Conservation (phyloP, 1,140 invertebrate species). For the Formica exsecta region DNA sequence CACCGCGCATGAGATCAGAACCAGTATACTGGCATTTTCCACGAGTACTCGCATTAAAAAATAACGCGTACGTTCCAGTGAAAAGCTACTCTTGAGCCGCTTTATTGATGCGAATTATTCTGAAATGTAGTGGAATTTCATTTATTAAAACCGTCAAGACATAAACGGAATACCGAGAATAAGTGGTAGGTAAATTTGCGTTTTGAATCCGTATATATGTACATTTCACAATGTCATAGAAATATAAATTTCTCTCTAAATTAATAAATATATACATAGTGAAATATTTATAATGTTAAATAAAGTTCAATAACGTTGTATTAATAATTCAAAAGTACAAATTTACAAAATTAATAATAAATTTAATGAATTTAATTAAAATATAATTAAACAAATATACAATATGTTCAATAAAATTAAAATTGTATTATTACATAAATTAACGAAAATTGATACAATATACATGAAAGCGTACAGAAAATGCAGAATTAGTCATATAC, state of each 20-base stretch:
- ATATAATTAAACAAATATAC: neutral
- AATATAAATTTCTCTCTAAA: neutral
- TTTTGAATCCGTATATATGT: neutral
- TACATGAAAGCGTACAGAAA: neutral
- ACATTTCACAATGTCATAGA: neutral
- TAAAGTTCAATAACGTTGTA: neutral
- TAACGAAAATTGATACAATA: neutral
- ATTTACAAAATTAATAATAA: slow-evolving; percentile 12
- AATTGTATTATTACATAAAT: neutral
- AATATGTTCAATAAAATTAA: neutral
- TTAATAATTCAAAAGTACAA: slow-evolving; percentile 23
- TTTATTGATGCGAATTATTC: slow-evolving; percentile 21
- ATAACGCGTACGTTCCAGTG: neutral
- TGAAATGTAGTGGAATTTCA: neutral
- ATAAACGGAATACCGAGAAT: neutral
- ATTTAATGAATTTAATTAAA: slow-evolving; percentile 33
- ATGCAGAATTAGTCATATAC: neutral
- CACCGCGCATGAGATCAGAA: slow-evolving; percentile 11
- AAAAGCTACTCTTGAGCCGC: neutral
- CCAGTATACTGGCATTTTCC: neutral
- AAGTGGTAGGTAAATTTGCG: too few relatives aligned
- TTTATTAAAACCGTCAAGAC: slow-evolving; percentile 20
- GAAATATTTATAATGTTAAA: neutral
- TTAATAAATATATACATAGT: neutral
- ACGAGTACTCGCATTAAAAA: slow-evolving; percentile 33